A percentile compares a stretch with the other conserved stretches of the same genome.
Conservation (phyloP, 2,888 invertebrate species). For the Trichopria drosophilae region DNA sequence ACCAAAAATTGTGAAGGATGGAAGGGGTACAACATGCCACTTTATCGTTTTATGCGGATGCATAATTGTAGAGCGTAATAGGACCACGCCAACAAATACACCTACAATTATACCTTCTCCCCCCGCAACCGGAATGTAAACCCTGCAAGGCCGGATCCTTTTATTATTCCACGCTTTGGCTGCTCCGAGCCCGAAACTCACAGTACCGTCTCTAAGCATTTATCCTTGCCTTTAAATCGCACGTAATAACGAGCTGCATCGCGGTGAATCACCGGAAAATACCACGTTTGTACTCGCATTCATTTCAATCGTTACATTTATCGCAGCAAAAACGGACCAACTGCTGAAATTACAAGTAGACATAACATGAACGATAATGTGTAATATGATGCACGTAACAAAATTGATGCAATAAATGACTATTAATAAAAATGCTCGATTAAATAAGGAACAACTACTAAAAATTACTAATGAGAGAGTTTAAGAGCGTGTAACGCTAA, state of each 20-base stretch:
- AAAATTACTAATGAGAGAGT: too few species aligned
- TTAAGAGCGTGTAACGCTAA: too few species aligned
- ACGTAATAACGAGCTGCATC: constrained; percentile 46
- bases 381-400: too few species aligned
- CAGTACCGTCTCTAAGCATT: constrained; percentile 18
- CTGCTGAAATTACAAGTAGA: too few species aligned
- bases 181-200: constrained; percentile 34
- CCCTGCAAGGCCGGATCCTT: constrained; percentile 39
- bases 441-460: too few species aligned
- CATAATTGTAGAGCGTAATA: constrained; percentile 45
- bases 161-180: constrained; percentile 35
- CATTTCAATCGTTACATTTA: constrained; percentile 14
- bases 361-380: too few species aligned
- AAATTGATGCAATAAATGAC: too few species aligned
- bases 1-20: constrained; percentile 28
- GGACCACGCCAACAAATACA: constrained; percentile 44
- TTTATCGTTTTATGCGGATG: constrained; percentile 44
- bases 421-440: too few species aligned
- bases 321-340: constrained; percentile 22
- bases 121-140: constrained; percentile 27
- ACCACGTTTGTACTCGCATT: constrained; percentile 37
- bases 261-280: constrained; percentile 43
- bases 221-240: constrained; percentile 39
- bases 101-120: constrained; percentile 43
- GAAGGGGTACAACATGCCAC: constrained; percentile 36